A percentile compares a stretch with the other conserved stretches of the same genome.
Conservation (phyloP, 1,140 invertebrate genomes). For the Zaprionus africanus region DNA sequence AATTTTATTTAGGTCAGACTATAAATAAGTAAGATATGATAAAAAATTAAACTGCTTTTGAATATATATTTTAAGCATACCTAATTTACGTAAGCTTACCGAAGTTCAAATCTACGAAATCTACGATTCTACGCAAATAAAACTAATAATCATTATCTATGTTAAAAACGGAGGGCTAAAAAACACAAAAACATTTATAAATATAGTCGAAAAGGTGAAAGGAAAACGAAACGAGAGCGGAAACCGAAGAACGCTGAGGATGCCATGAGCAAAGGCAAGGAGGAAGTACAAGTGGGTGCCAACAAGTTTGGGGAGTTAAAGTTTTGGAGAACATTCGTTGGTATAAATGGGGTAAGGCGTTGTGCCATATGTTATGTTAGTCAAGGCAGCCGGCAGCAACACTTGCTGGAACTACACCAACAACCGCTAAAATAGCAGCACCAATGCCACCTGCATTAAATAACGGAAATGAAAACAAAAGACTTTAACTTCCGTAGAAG, state of each 20-base stretch:
- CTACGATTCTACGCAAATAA: slow-evolving; percentile 71
- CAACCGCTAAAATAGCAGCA: slow-evolving; percentile 38
- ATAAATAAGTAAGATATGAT: no score
- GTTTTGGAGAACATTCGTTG: slow-evolving; percentile 58
- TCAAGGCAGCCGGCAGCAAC: slow-evolving; percentile 65
- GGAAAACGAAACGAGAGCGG: slow-evolving; percentile 64
- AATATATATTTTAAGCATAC: no score
- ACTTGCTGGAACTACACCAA: slow-evolving; percentile 32
- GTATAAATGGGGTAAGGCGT: background rate
- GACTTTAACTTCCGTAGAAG: slow-evolving; percentile 72
- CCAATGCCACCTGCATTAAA: slow-evolving; percentile 74
- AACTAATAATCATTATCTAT: slow-evolving; percentile 79
- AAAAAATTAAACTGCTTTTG: no score
- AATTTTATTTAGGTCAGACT: no score
- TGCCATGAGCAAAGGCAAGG: slow-evolving; percentile 4
- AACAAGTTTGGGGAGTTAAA: slow-evolving; percentile 73
- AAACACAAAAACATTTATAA: slow-evolving; percentile 54
- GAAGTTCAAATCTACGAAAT: no score
- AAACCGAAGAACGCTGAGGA: slow-evolving; percentile 51
- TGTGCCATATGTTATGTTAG: slow-evolving; percentile 74
- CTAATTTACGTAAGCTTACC: no score
- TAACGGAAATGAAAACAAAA: slow-evolving; percentile 82
- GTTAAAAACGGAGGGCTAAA: slow-evolving; percentile 70
- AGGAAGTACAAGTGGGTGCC: slow-evolving; percentile 60
- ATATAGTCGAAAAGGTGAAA: slow-evolving; percentile 71